Percentiles rank a stretch among this genome's conserved stretches.
These are phyloP conservation scores for Drosophila murphyi DNA, from an alignment of 1,140 invertebrate genomes.

Conservation along the genomic window DNA sequence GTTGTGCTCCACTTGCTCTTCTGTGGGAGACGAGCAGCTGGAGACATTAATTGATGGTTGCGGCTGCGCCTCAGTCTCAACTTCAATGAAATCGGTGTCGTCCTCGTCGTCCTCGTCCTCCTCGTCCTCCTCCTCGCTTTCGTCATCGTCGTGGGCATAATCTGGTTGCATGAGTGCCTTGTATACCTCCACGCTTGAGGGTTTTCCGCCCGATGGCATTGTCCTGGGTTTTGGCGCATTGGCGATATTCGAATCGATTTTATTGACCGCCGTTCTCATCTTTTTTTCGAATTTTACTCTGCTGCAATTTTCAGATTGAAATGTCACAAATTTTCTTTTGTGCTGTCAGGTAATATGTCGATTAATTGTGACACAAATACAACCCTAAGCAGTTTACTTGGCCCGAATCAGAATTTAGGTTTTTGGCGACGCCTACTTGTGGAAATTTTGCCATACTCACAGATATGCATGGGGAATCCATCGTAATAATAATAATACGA, in stretches of 20 bases:
- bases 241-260: no score
- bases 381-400: neutral
- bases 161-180: no score
- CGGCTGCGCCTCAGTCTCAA: neutral
- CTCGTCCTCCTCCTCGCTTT: no score
- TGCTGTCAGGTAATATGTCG: neutral
- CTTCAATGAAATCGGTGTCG: slow-evolving; percentile 89
- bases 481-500: no score
- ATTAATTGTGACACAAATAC: neutral
- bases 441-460: neutral
- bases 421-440: slow-evolving; percentile 1
- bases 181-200: no score
- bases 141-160: no score
- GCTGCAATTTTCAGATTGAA: no score
- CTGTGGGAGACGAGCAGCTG: neutral
- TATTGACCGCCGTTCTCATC: neutral
- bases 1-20: neutral
- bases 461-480: neutral
- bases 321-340: neutral
- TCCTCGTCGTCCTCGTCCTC: slow-evolving; percentile 85
- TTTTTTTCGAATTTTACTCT: neutral
- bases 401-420: no score
- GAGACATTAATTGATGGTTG: no score
- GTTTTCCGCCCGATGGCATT: no score
- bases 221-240: no score